Conservation (phyloP, 2,888 invertebrate genomes). For the Drosophila histrio region DNA sequence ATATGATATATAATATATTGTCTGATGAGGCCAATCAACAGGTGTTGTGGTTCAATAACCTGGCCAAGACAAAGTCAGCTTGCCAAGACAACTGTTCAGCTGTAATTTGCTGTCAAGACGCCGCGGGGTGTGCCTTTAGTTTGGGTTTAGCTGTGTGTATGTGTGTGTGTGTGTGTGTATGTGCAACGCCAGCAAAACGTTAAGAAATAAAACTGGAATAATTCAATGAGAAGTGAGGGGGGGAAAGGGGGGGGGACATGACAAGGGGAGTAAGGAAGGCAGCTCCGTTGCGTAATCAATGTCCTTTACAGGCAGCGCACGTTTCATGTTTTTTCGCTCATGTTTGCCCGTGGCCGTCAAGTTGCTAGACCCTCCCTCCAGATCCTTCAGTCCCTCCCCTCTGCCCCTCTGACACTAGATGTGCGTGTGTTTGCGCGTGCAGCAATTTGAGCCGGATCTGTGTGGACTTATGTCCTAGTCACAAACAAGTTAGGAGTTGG, state of each 20-base stretch:
- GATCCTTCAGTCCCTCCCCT: not conserved
- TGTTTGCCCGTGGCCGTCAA: constrained; percentile 49
- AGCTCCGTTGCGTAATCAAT: constrained; percentile 73
- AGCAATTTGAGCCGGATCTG: constrained; percentile 64
- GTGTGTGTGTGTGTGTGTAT: constrained; percentile 20
- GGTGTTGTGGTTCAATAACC: constrained; percentile 74
- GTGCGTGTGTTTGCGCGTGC: constrained; percentile 42
- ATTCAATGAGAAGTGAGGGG: constrained; percentile 39
- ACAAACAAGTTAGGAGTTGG: constrained; percentile 11
- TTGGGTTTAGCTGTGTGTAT: constrained; percentile 1
- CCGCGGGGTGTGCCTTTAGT: constrained; percentile 24
- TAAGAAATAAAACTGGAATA: constrained; percentile 64
- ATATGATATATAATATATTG: constrained; percentile 28
- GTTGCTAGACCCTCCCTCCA: not conserved
- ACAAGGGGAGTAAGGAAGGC: constrained; percentile 8
- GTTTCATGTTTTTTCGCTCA: constrained; percentile 65
- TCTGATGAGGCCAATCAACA: constrained; percentile 67
- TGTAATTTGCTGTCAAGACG: constrained; percentile 12
- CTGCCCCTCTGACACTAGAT: not conserved
- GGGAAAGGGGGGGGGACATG: constrained; percentile 30
- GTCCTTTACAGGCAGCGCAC: constrained; percentile 73
- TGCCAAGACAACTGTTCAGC: constrained; percentile 12
- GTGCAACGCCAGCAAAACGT: constrained; percentile 36
- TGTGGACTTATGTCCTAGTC: constrained; percentile 45
- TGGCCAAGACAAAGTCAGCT: constrained; percentile 50